Conservation (phyloP, 2,888 invertebrate genomes). For the Lamellibrachia columna region DNA sequence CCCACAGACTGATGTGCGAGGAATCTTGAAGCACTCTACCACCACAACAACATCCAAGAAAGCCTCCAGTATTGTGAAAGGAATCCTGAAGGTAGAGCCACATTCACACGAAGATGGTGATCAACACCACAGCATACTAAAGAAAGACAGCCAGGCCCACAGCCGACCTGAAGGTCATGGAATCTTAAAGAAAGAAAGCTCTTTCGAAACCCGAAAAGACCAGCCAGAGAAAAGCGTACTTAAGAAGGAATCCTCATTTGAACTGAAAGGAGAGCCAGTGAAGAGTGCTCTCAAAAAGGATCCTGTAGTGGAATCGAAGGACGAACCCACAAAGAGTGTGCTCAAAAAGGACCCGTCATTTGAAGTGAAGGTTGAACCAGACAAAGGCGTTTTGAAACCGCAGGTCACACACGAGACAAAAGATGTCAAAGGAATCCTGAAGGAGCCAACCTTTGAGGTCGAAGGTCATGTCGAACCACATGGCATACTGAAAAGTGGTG, state of each 20-base stretch:
- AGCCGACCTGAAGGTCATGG: slow-evolving; percentile 22
- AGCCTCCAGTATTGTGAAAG: slow-evolving; percentile 26
- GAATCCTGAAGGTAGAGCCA: slow-evolving; percentile 34
- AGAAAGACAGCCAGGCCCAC: slow-evolving; percentile 24
- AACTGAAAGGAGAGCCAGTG: slow-evolving; percentile 16
- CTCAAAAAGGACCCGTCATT: slow-evolving; percentile 23
- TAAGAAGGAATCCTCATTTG: slow-evolving; percentile 17
- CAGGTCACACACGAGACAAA: not conserved
- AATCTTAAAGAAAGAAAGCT: slow-evolving; percentile 29
- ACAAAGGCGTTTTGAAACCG: slow-evolving; percentile 25
- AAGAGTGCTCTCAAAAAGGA: slow-evolving; percentile 24
- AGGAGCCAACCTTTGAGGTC: slow-evolving; percentile 16
- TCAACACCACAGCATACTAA: slow-evolving; percentile 29
- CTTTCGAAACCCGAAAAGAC: slow-evolving; percentile 13
- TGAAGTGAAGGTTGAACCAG: slow-evolving; percentile 18
- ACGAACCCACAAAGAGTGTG: slow-evolving; percentile 23
- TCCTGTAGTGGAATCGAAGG: slow-evolving; percentile 13
- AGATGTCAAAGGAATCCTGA: not conserved
- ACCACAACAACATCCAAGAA: slow-evolving; percentile 1
- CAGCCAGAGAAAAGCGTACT: slow-evolving; percentile 27
- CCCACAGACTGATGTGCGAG: not conserved
- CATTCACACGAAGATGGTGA: slow-evolving; percentile 21
- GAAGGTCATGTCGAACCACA: not conserved
- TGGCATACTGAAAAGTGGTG: slow-evolving; percentile 1
- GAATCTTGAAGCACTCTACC: not conserved